A percentile compares a stretch with the other conserved stretches of the same genome.
These are phyloP conservation scores for Drosophila jambulina DNA, from an alignment of 1,140 invertebrate genomes.

Conservation along the genomic window DNA sequence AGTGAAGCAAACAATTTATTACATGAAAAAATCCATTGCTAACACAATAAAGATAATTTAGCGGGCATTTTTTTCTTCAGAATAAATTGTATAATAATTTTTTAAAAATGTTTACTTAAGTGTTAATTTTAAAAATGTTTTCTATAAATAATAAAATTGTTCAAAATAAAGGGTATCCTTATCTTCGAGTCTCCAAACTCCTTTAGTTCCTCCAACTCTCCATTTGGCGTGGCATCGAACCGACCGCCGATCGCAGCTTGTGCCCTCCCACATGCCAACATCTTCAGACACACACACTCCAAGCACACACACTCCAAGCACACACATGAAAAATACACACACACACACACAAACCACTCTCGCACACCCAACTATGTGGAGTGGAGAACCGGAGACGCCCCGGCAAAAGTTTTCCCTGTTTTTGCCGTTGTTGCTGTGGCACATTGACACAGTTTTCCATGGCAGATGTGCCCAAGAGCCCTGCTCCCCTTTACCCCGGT, in stretches of 20 bases:
- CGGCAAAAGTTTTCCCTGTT: slow-evolving; percentile 42
- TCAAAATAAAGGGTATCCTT: not conserved
- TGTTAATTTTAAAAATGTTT: too few relatives aligned
- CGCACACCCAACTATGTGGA: slow-evolving; percentile 30
- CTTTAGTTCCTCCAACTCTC: slow-evolving; percentile 30
- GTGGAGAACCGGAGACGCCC: slow-evolving; percentile 62
- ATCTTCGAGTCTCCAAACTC: not conserved
- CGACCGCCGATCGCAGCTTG: slow-evolving; percentile 63
- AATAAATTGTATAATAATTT: too few relatives aligned
- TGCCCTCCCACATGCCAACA: slow-evolving; percentile 77
- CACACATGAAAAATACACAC: too few relatives aligned
- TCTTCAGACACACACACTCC: slow-evolving; percentile 41
- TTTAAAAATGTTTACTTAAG: too few relatives aligned
- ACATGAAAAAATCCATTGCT: too few relatives aligned
- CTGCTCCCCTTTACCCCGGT: slow-evolving; percentile 15
- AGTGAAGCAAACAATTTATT: too few relatives aligned
- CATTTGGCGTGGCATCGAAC: slow-evolving; percentile 70
- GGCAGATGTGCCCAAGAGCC: slow-evolving; percentile 71
- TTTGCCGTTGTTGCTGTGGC: slow-evolving; percentile 54
- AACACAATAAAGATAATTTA: too few relatives aligned
- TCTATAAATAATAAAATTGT: too few relatives aligned
- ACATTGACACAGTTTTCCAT: slow-evolving; percentile 79
- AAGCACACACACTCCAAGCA: slow-evolving; percentile 17
- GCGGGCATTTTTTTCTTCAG: too few relatives aligned
- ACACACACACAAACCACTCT: slow-evolving; percentile 24